Evolutionary conservation across 2,797 vertebrate genomes (phyloP).

Genomic region (Periparus ater): DNA sequence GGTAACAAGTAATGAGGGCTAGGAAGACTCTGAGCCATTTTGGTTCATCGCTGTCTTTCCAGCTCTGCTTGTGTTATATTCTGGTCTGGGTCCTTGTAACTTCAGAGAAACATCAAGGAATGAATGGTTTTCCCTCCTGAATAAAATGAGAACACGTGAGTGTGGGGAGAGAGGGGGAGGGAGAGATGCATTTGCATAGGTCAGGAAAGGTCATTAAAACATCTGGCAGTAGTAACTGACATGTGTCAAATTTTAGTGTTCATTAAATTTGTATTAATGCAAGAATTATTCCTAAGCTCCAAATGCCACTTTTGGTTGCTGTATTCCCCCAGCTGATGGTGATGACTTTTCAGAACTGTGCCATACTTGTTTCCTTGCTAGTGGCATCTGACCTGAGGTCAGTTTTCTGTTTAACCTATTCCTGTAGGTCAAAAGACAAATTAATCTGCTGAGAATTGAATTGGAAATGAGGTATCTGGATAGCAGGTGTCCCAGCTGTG

Average conservation of each 20-base stretch:
- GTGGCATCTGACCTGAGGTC: conserved; percentile 78
- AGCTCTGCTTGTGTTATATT: background rate
- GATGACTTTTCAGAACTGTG: conserved; percentile 85
- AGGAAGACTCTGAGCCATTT: background rate
- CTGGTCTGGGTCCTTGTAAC: background rate
- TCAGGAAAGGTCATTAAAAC: conserved; percentile 69
- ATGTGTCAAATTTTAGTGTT: conserved; percentile 72
- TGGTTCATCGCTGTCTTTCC: background rate
- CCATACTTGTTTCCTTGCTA: conserved; percentile 86
- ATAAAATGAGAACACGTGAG: conserved; percentile 43
- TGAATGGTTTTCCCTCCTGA: background rate
- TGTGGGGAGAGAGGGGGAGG: background rate
- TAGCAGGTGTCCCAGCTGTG: conserved; percentile 73
- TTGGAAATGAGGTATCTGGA: conserved; percentile 78
- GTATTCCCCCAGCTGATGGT: conserved; percentile 36
- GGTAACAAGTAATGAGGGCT: background rate
- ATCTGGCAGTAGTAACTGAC: conserved; percentile 75
- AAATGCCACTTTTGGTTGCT: conserved; percentile 58
- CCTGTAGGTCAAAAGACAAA: conserved; percentile 82
- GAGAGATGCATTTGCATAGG: conserved; percentile 66
- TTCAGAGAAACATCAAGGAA: conserved; percentile 21
- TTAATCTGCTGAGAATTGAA: conserved; percentile 81
- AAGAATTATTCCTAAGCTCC: conserved; percentile 57
- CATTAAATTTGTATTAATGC: conserved; percentile 79
- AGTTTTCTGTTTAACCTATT: conserved; percentile 87